Conservation (phyloP, 2,797 vertebrate genomes). For the Manis crassicaudata region DNA sequence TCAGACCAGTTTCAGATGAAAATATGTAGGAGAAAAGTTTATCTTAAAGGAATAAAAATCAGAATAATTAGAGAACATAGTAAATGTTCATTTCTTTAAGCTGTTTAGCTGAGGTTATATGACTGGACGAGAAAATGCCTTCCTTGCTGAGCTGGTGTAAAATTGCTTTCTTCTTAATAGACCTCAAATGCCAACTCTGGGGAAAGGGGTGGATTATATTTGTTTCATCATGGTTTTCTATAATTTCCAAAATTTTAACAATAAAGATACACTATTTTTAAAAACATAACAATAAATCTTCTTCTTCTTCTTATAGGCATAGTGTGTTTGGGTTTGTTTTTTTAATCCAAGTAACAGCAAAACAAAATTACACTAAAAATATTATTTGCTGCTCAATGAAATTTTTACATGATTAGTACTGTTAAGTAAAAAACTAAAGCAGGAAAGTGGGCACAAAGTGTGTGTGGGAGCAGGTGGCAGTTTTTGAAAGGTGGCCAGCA, state of each 20-base stretch:
- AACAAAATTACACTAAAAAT: constrained; percentile 45
- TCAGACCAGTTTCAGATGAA: constrained; percentile 23
- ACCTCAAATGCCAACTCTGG: not conserved
- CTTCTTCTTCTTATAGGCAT: not conserved
- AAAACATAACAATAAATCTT: constrained; percentile 48
- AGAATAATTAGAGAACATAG: not conserved
- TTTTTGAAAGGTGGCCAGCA: not conserved
- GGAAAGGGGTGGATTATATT: not conserved
- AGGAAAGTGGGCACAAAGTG: not conserved
- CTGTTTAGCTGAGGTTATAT: constrained; percentile 30
- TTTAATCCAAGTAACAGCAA: not conserved
- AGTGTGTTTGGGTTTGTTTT: not conserved
- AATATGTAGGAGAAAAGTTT: not conserved
- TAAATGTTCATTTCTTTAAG: not conserved
- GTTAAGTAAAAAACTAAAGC: constrained; percentile 33
- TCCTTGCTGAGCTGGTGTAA: not conserved
- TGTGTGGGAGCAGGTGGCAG: not conserved
- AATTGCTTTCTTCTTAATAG: constrained; percentile 5
- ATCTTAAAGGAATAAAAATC: constrained; percentile 31
- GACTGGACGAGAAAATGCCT: not conserved
- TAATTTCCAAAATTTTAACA: constrained; percentile 16
- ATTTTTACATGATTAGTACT: not conserved
- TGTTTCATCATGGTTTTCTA: not conserved
- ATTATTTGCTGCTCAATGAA: constrained; percentile 11
- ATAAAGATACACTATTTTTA: constrained; percentile 33